Base-by-base conservation (phyloP, 2,113 vertebrate species). In the Elephantulus edwardii region DNA sequence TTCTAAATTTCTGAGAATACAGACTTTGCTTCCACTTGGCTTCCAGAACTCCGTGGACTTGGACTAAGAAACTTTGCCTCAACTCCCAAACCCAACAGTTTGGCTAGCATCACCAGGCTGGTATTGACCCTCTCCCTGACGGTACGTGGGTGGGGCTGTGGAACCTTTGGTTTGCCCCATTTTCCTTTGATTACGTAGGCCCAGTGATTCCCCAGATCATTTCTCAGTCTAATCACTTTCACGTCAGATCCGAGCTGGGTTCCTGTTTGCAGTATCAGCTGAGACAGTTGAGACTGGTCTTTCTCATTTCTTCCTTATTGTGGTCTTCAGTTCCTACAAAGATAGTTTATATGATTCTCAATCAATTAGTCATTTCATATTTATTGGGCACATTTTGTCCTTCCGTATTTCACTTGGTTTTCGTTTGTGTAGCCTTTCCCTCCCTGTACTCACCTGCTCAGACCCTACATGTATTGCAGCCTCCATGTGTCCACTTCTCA, bases 41-140 rank as follows among this genome's bases (percentile, higher is more conserved):
- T 30, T n/a, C 68, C 13, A 30, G 6, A 16, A 2, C 17, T 2
- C 0, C 0, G 1, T n/a, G 24, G 48, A n/a, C 44, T 40, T n/a
- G 8, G 3, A 1, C 33, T 33, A 20, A 26, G 38, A 66, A 19
- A 30, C 2, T 24, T 4, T 26, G 0, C 19, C 26, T n/a, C 50
- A 40, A 0, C 16, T 44, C 5, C 26, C 24, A 10, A 16, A 30
- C 28, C 54, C 44, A 24, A 1, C 0, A 2, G 1, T 6, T 0
- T 2, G n/a, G 20, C 13, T 1, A 12, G 40, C 48, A 20, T 28
- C 20, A 46, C 60, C 0, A 8, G 50, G 44, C 10, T 10, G 0
- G 3, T 3, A 48, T 44, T 48, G 6, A 9, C 8, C 26, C 38
- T 22, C 10, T 12, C 8, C 11, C 30, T 12, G 8, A 8, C 10